phyloP scores from a whole-genome alignment of 2,113 vertebrate genomes.

The Lamprotornis superbus region DNA sequence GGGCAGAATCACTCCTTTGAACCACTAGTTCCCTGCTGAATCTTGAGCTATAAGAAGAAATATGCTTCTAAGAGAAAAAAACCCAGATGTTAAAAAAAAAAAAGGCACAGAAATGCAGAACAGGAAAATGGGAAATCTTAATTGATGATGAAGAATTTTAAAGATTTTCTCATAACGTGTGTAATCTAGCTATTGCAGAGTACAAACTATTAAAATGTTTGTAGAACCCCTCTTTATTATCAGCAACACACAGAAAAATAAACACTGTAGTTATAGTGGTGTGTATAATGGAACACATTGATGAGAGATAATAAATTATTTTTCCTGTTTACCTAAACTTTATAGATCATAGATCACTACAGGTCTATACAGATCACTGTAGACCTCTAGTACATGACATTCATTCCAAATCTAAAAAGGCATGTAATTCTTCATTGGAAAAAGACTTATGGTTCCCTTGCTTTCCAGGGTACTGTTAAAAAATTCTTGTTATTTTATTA shows the following conservation, averaged over 20 bases:
- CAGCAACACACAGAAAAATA: background rate
- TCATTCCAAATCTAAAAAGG: background rate
- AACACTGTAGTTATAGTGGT: background rate
- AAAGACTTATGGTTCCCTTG: background rate
- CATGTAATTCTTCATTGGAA: background rate
- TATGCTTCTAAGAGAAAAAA: background rate
- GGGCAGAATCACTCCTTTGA: background rate
- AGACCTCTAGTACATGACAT: background rate
- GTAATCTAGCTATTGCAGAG: background rate
- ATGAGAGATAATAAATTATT: background rate
- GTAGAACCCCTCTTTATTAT: background rate
- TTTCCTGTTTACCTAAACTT: background rate
- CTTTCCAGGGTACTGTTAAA: background rate
- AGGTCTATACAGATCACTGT: background rate
- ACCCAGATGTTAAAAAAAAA: fast-evolving
- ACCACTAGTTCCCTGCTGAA: background rate
- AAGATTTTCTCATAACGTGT: background rate
- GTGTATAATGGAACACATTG: background rate
- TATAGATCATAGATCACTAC: background rate
- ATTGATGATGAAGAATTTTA: background rate
- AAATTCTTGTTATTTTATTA: background rate
- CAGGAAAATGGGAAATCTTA: fast-evolving
- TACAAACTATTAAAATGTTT: background rate
- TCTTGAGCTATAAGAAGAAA: background rate
- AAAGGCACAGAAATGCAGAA: background rate